phyloP scores from a whole-genome alignment of 2,888 invertebrate genomes.

The Rutpela maculata region DNA sequence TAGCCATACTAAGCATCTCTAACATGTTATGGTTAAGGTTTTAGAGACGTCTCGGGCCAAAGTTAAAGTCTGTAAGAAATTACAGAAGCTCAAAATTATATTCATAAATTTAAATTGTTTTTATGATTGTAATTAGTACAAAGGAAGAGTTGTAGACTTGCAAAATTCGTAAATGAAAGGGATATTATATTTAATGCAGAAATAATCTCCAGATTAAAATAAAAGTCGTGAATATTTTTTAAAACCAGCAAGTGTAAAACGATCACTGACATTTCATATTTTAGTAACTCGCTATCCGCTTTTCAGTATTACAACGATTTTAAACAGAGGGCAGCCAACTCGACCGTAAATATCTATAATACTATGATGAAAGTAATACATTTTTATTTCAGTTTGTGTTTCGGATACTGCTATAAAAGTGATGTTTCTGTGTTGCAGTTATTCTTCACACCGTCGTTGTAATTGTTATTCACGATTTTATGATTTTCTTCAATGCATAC shows the following conservation, averaged over 20 bases:
- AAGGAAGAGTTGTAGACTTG: not conserved
- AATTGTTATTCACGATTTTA: not conserved
- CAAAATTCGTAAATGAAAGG: too few relatives aligned
- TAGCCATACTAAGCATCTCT: constrained; percentile 41
- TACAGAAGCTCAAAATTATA: constrained; percentile 11
- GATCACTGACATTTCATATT: not conserved
- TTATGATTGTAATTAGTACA: not conserved
- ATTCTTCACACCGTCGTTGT: not conserved
- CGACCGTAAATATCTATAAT: not conserved
- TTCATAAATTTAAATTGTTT: constrained; percentile 2
- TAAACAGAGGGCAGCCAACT: not conserved
- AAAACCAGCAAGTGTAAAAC: too few relatives aligned
- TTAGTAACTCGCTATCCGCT: not conserved
- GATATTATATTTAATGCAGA: too few relatives aligned
- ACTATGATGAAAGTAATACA: not conserved
- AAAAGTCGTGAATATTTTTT: too few relatives aligned
- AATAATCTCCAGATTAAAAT: too few relatives aligned
- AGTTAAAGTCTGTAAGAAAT: constrained; percentile 25
- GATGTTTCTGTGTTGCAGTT: not conserved
- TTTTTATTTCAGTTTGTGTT: not conserved
- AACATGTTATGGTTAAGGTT: constrained; percentile 49
- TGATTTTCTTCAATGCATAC: not conserved
- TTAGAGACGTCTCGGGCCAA: constrained; percentile 19
- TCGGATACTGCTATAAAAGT: not conserved
- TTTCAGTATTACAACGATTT: not conserved